phyloP scores from a whole-genome alignment of 92 coral and sea anemone species.

The Paragorgia papillata region DNA sequence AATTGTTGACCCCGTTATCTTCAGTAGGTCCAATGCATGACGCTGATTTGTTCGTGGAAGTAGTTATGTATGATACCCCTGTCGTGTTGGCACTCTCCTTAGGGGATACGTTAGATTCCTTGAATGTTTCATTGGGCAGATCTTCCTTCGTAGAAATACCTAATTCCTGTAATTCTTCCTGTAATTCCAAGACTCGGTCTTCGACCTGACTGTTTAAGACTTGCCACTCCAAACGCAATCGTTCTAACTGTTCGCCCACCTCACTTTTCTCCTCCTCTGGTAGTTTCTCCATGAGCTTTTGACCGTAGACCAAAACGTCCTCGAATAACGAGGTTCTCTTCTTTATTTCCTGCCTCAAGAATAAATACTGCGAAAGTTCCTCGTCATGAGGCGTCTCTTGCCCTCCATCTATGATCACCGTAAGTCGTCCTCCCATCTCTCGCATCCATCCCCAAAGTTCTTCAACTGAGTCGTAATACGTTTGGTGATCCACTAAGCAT shows the following conservation, averaged over 20 bases:
- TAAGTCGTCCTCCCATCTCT: constrained; percentile 69
- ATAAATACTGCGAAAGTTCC: constrained; percentile 67
- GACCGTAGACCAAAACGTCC: constrained; percentile 75
- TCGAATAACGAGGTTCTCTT: constrained; percentile 49
- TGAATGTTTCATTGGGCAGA: background rate
- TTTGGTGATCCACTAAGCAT: constrained; percentile 85
- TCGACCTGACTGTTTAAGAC: constrained; percentile 75
- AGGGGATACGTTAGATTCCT: background rate
- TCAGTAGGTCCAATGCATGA: too few species aligned
- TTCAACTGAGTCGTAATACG: constrained; percentile 84
- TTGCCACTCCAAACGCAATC: constrained; percentile 83
- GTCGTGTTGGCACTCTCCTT: too few species aligned
- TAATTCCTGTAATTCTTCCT: constrained; percentile 60
- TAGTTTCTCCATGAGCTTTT: constrained; percentile 62
- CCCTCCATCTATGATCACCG: constrained; percentile 52
- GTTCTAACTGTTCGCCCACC: constrained; percentile 76
- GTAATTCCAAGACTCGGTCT: constrained; percentile 73
- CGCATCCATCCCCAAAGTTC: constrained; percentile 91
- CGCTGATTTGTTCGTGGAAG: too few species aligned
- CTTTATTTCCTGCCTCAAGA: constrained; percentile 64
- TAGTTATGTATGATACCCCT: too few species aligned
- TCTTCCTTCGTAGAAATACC: constrained; percentile 20
- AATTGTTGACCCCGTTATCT: too few species aligned
- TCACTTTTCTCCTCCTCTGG: constrained; percentile 66
- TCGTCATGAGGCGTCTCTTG: constrained; percentile 51